phyloP scores from a whole-genome alignment of 1,140 invertebrate genomes.

The Drosophila oshimai region DNA sequence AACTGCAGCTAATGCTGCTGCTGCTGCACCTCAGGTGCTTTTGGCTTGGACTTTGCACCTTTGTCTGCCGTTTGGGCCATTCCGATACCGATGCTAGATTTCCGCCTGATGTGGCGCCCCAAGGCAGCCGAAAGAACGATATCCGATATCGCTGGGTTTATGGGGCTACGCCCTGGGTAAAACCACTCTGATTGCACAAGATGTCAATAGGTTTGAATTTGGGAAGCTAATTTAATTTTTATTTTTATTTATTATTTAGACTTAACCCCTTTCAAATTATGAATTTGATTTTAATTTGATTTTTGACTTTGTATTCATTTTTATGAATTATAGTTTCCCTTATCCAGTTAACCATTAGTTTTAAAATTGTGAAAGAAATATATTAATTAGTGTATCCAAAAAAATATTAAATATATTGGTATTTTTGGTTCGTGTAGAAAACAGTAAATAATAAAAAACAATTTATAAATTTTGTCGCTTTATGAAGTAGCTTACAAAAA shows the following conservation, averaged over 20 bases:
- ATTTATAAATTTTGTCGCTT: too few species aligned
- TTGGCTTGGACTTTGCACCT: slow-evolving; percentile 39
- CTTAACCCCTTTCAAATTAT: too few species aligned
- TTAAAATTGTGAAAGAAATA: too few species aligned
- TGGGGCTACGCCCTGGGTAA: slow-evolving; percentile 27
- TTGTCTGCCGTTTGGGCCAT: slow-evolving; percentile 32
- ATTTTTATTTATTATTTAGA: background rate
- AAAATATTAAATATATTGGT: too few species aligned
- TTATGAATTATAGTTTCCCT: too few species aligned
- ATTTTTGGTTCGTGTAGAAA: too few species aligned
- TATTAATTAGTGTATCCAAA: too few species aligned
- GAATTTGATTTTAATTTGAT: too few species aligned
- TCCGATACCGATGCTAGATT: slow-evolving; percentile 35
- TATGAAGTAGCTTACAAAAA: too few species aligned
- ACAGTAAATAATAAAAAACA: too few species aligned
- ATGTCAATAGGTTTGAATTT: slow-evolving; percentile 1
- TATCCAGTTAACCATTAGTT: too few species aligned
- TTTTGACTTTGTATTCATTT: too few species aligned
- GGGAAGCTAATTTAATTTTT: slow-evolving; percentile 1
- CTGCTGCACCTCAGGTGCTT: slow-evolving; percentile 36
- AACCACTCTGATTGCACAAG: slow-evolving; percentile 30
- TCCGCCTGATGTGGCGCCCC: slow-evolving; percentile 46
- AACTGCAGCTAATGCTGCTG: slow-evolving; percentile 39
- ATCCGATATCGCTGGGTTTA: slow-evolving; percentile 38
- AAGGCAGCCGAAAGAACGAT: slow-evolving; percentile 39